Evolutionary conservation across 1,140 invertebrate genomes (phyloP).

Genomic region (Papilio aristodemus): DNA sequence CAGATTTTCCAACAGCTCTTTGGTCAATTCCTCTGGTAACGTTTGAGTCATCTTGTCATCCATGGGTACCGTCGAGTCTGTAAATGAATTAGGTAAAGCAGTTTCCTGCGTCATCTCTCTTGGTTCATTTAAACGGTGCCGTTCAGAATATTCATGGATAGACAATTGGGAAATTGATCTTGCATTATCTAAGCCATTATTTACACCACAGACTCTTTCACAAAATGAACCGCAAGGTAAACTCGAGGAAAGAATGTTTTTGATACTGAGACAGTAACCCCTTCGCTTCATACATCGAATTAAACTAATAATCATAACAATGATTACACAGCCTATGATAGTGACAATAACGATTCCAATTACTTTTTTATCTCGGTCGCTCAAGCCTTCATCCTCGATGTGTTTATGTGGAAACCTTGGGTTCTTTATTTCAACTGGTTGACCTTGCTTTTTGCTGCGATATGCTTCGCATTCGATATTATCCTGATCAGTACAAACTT

Average conservation of each 20-base stretch:
- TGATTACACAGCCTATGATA: conserved; percentile 58
- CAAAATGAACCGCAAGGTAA: conserved; percentile 59
- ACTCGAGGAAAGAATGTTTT: conserved; percentile 62
- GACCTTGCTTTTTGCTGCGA: conserved; percentile 61
- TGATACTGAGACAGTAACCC: conserved; percentile 61
- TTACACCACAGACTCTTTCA: conserved; percentile 52
- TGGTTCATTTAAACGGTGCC: conserved; percentile 79
- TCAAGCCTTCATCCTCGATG: conserved; percentile 48
- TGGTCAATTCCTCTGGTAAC: conserved; percentile 87
- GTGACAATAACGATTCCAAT: conserved; percentile 70
- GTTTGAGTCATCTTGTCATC: conserved; percentile 87
- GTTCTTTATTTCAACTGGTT: conserved; percentile 67
- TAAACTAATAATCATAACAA: conserved; percentile 65
- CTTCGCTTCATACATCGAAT: conserved; percentile 62
- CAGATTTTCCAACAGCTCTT: conserved; percentile 86
- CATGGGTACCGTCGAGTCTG: conserved; percentile 75
- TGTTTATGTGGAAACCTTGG: conserved; percentile 74
- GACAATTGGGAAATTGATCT: conserved; percentile 83
- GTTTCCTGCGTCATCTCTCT: conserved; percentile 78
- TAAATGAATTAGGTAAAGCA: conserved; percentile 49
- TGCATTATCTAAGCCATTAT: conserved; percentile 72
- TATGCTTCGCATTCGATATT: conserved; percentile 77
- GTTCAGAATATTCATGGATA: conserved; percentile 83
- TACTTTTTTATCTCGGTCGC: conserved; percentile 64
- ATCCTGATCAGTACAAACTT: conserved; percentile 80